A percentile compares a stretch with the other conserved stretches of the same genome.
Evolutionary conservation across 1,140 invertebrate genomes (phyloP).

Genomic region (Ladona fulva): DNA sequence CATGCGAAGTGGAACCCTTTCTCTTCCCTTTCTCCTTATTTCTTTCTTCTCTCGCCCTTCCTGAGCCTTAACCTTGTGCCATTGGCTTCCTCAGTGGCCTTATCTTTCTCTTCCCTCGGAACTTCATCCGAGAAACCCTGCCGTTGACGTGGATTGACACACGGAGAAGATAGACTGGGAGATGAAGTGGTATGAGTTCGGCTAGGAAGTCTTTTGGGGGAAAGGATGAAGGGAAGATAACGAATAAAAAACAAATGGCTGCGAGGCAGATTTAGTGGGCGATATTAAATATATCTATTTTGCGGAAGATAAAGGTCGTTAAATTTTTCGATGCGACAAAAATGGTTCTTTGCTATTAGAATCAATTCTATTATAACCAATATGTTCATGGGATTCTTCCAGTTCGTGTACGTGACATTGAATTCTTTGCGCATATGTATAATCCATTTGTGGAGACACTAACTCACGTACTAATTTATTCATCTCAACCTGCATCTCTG

Average conservation of each 20-base stretch:
- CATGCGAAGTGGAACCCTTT: background rate
- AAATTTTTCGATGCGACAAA: no score
- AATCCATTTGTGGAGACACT: no score
- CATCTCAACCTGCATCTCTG: no score
- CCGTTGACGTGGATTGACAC: conserved; percentile 6
- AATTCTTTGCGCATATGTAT: no score
- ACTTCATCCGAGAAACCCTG: background rate
- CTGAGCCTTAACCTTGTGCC: background rate
- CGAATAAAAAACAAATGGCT: background rate
- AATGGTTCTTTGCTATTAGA: no score
- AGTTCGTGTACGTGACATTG: no score
- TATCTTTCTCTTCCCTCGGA: background rate
- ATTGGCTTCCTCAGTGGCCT: background rate
- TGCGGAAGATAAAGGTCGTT: no score
- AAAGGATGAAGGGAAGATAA: background rate
- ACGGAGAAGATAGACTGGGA: background rate
- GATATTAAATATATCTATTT: no score
- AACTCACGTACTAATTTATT: no score
- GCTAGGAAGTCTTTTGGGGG: background rate
- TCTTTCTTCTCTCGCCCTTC: background rate
- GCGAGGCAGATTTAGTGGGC: no score
- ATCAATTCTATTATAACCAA: no score
- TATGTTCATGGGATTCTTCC: no score
- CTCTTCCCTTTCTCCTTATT: background rate
- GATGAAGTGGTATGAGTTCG: background rate